Percentiles rank a stretch among this genome's conserved stretches.
Evolutionary conservation across 2,797 vertebrate genomes (phyloP).

Genomic region (Silurus aristotelis): DNA sequence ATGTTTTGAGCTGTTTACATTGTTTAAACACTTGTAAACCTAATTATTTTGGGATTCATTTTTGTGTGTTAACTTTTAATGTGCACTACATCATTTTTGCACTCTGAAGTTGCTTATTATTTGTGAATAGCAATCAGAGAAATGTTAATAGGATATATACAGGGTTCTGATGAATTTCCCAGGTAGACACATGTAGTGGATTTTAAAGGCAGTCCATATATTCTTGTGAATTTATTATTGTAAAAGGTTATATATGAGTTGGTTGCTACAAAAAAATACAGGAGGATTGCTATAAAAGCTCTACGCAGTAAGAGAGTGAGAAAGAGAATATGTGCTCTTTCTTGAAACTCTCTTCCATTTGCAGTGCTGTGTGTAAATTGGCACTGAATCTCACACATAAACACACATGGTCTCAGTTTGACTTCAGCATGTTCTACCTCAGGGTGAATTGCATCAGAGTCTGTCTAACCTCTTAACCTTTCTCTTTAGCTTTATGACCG

Average conservation of each 20-base stretch:
- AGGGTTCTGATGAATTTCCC: constrained; percentile 28
- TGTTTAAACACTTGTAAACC: constrained; percentile 3
- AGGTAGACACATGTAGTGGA: constrained; percentile 1
- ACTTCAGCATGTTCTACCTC: constrained; percentile 4
- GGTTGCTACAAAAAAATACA: background rate
- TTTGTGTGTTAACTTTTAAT: constrained; percentile 52
- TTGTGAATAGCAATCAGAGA: constrained; percentile 21
- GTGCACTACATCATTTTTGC: constrained; percentile 54
- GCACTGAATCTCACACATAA: background rate
- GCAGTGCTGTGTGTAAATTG: background rate
- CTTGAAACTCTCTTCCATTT: background rate
- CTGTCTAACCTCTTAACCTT: background rate
- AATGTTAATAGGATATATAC: constrained; percentile 21
- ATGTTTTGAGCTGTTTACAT: background rate
- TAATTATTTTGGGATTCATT: constrained; percentile 49
- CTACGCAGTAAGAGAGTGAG: background rate
- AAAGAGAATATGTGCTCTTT: background rate
- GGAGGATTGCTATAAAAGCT: background rate
- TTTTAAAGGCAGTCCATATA: too few relatives aligned
- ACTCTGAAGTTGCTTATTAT: constrained; percentile 42
- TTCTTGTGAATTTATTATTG: too few relatives aligned
- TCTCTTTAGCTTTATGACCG: background rate
- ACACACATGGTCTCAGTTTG: background rate
- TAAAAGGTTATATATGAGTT: too few relatives aligned
- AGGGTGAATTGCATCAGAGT: background rate